Base-by-base conservation (phyloP, 2,888 invertebrate genomes). In the Poecilobothrus nobilitatus region DNA sequence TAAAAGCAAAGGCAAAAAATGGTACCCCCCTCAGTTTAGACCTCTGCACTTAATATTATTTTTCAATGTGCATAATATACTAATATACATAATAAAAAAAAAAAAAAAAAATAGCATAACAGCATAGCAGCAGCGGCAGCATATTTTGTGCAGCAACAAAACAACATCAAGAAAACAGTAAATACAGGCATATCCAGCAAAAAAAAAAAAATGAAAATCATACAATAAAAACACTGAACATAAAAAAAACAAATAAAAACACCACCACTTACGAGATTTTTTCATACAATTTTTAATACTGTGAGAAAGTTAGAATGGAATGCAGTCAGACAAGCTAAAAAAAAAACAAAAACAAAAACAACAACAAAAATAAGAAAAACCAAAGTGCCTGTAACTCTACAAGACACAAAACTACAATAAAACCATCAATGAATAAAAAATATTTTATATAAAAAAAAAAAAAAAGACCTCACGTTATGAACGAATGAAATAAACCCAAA, bases 251-350 rank as follows among this genome's bases (percentile, higher is more conserved):
- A 66, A 44, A 67, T 21, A 66, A 67, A 69, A 66, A 63, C 66
- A 68, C 66, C 65, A 63, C 63, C 63, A 33, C 63, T 53, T 37
- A 37, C 21, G 61, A 61, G 18, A 62, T n/a, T 27, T 53, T 22
- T 22, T 64, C 15, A 68, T 33, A 64, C 7, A 5, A 53, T 72
- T 73, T 72, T 72, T 69, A 72, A 75, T 73, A 80, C 79, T 80
- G 80, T 80, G 80, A 80, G 80, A 80, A 80, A 80, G 80, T 80
- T 80, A 79, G 78, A 77, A 78, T 80, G 80, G 80, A 80, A 80
- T 80, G 80, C 79, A 76, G 80, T 80, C 78, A 76, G 77, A 78
- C 80, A 72, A 75, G 77, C 76, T 72, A 69, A 69, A 68, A 65
- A 71, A 70, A 67, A n/a, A 41, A 41, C 53, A 66, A 63, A 62